A percentile compares a stretch with the other conserved stretches of the same genome.
phyloP scores from a whole-genome alignment of 2,113 vertebrate genomes.

The Thunnus maccoyii region DNA sequence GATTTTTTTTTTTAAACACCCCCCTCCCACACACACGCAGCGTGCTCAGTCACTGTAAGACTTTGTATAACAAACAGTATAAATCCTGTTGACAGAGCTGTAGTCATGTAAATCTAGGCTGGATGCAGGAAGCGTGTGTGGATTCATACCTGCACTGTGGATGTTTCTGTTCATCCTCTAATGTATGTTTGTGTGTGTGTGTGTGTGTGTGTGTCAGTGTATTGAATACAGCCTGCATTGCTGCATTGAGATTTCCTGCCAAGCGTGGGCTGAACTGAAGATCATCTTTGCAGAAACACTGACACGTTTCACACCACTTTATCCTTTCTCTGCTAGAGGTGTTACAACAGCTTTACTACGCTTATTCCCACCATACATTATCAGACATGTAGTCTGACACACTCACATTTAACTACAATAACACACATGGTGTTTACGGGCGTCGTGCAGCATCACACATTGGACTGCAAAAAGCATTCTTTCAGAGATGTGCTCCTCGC shows the following conservation, averaged over 20 bases:
- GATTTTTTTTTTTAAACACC: not conserved
- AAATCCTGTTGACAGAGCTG: constrained; percentile 29
- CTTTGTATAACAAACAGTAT: constrained; percentile 16
- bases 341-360: constrained; percentile 14
- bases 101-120: constrained; percentile 11
- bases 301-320: constrained; percentile 31
- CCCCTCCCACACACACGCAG: not conserved
- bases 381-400: not conserved
- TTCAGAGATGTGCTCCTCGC: too few species aligned
- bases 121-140: constrained; percentile 1
- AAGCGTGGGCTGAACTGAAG: constrained; percentile 38
- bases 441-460: too few species aligned
- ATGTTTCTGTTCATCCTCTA: constrained; percentile 7
- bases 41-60: not conserved
- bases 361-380: not conserved
- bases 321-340: not conserved
- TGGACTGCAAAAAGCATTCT: too few species aligned
- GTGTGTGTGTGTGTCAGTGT: constrained; percentile 4
- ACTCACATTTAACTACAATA: not conserved
- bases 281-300: constrained; percentile 18
- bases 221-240: constrained; percentile 10
- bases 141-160: constrained; percentile 3
- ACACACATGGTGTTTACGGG: too few species aligned
- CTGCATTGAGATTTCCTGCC: constrained; percentile 18
- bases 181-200: constrained; percentile 24